A percentile compares a stretch with the other conserved stretches of the same genome.
Conservation (phyloP, 64 coral and sea anemone species). For the Montipora foliosa region DNA sequence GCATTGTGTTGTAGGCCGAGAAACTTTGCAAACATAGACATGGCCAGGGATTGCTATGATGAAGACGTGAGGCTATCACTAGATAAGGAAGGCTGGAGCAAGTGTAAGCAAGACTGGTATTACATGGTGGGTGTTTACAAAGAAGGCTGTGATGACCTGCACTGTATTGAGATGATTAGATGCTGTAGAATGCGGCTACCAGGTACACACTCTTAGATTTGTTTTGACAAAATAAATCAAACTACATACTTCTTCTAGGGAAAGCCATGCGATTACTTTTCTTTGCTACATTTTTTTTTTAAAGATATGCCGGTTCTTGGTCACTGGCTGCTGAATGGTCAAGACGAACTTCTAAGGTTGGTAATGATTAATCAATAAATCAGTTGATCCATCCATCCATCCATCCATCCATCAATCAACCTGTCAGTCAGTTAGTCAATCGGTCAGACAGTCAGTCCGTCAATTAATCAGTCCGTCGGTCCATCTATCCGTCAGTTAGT, state of each 20-base stretch:
- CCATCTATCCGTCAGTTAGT: too few relatives aligned
- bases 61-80: background rate
- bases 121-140: background rate
- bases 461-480: background rate
- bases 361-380: background rate
- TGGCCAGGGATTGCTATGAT: constrained; percentile 44
- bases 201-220: background rate
- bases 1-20: constrained; percentile 64
- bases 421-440: too few relatives aligned
- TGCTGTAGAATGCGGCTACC: background rate
- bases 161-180: constrained; percentile 17
- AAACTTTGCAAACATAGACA: constrained; percentile 43
- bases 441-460: too few relatives aligned
- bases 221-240: background rate
- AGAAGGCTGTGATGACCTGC: background rate
- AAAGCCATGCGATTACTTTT: background rate
- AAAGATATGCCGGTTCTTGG: background rate
- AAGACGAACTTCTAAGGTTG: background rate
- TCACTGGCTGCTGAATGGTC: constrained; percentile 13
- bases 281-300: background rate
- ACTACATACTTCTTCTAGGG: background rate
- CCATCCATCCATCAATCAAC: too few relatives aligned
- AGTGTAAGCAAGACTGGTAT: background rate
- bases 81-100: background rate
- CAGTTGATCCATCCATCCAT: background rate